Percentiles rank a stretch among this genome's conserved stretches.
These are phyloP conservation scores for Riparia riparia DNA, from an alignment of 2,113 vertebrate genomes.

Conservation along the genomic window DNA sequence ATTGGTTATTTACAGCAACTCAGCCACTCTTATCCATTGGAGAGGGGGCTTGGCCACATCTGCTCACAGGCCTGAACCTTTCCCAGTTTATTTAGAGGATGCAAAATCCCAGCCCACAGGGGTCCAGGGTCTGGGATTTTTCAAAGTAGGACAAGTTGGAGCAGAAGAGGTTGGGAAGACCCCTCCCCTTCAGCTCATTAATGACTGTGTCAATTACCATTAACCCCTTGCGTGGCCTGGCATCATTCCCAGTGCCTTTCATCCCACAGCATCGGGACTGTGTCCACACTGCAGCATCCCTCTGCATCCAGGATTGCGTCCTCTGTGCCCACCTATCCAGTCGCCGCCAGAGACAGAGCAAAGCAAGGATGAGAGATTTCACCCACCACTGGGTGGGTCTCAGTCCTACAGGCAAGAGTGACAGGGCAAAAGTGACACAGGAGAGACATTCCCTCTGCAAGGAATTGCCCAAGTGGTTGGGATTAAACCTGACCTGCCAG, in stretches of 20 bases:
- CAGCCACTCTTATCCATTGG: accelerated
- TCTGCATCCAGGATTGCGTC: background rate
- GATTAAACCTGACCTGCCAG: background rate
- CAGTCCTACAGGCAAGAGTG: background rate
- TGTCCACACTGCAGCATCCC: background rate
- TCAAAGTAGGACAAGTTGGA: background rate
- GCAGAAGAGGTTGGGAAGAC: background rate
- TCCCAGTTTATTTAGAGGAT: background rate
- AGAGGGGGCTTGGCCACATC: background rate
- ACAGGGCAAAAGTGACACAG: background rate
- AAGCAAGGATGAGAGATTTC: background rate
- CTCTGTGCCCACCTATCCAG: background rate
- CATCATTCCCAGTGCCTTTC: background rate
- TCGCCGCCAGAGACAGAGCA: background rate
- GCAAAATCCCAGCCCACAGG: background rate
- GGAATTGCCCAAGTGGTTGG: accelerated
- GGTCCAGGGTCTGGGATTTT: background rate
- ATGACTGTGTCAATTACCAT: background rate
- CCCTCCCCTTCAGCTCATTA: background rate
- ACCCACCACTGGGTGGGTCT: background rate
- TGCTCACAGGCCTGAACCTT: background rate
- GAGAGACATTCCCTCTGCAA: background rate
- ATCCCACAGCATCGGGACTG: background rate
- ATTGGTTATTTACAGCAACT: background rate
- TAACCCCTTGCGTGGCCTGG: background rate